Percentiles rank a stretch among this genome's conserved stretches.
Evolutionary conservation across 1,140 invertebrate genomes (phyloP).

Genomic region (Leguminivora glycinivorella): DNA sequence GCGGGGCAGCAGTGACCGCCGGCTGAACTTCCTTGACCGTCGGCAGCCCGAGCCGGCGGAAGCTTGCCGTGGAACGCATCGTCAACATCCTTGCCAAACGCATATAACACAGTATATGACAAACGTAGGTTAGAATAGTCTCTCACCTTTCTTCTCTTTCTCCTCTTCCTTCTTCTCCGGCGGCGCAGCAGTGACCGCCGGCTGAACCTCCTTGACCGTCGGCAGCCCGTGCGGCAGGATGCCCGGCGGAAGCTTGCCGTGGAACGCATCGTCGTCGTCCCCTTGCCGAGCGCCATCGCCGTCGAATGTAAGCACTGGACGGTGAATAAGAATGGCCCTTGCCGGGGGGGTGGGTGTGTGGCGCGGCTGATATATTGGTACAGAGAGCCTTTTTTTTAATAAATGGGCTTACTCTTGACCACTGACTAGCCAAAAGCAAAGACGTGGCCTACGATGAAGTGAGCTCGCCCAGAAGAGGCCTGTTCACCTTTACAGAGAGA

Average conservation of each 20-base stretch:
- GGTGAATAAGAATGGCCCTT: constrained; percentile 89
- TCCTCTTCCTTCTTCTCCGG: constrained; percentile 86
- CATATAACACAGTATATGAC: no score
- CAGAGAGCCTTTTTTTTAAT: no score
- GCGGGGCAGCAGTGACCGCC: constrained; percentile 89
- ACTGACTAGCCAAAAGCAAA: no score
- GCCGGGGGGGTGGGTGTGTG: constrained; percentile 43
- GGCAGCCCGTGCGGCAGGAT: constrained; percentile 95
- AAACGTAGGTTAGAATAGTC: no score
- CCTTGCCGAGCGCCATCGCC: constrained; percentile 89
- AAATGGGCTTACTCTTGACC: no score
- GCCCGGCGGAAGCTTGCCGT: constrained; percentile 93
- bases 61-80: constrained; percentile 93
- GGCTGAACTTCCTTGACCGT: constrained; percentile 97
- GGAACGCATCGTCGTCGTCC: constrained; percentile 95
- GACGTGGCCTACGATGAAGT: no score
- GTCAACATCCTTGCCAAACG: constrained; percentile 93
- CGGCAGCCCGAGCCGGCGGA: constrained; percentile 94
- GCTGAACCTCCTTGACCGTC: constrained; percentile 96
- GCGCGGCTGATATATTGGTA: constrained; percentile 40
- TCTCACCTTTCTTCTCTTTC: constrained; percentile 68
- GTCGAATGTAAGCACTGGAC: constrained; percentile 99
- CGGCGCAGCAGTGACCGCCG: constrained; percentile 90
- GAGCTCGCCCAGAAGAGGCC: no score
- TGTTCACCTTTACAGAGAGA: no score